Evolutionary conservation across 2,888 invertebrate species (phyloP), one percentile per base, ranked within the genome.

Genomic region (Caenorhabditis panamensis): DNA sequence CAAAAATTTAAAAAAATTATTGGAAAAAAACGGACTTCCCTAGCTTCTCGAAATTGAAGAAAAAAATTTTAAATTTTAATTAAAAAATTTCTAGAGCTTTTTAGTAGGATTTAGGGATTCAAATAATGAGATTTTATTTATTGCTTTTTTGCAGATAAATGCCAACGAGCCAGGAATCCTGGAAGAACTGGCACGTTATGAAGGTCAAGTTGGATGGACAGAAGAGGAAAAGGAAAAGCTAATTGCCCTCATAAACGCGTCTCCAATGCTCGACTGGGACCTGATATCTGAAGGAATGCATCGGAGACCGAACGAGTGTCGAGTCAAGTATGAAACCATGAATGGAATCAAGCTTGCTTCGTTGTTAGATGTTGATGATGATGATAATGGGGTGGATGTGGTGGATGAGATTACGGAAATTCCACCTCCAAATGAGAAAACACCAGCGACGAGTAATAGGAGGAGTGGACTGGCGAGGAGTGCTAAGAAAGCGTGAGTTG

Each of bases 131-230:
- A n/a, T n/a, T n/a, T n/a, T n/a, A n/a, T n/a, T n/a, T n/a, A n/a
- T n/a, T n/a, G n/a, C n/a, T n/a, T n/a, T n/a, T n/a, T 31, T 31
- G 31, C 58, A 79, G 79, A 54, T 73, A 0, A 16, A 54, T 37
- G 41, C 37, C 0, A 41, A 26, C 9, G 80, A 80, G 2, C 41
- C 58, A 20, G 16, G 18, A 0, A 64, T 80, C 1, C 13, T 37
- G n/a, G 22, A 26, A 5, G 69, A 80, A 28, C 54, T 75, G 2
- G 0, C 44, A 3, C 59, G 49, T 16, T 80, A 80, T 20, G 67
- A 64, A n/a, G 69, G 69, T 41, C 79, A 73, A 47, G 73, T 73
- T 36, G 62, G 63, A 0, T 80, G 80, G 80, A 67, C 72, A 13
- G 67, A 72, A 24, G 47, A 68, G 9, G 79, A 77, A 28, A 75